Evolutionary conservation across 1,140 invertebrate species (phyloP).

Genomic region (Pseudomyrmex sp.): DNA sequence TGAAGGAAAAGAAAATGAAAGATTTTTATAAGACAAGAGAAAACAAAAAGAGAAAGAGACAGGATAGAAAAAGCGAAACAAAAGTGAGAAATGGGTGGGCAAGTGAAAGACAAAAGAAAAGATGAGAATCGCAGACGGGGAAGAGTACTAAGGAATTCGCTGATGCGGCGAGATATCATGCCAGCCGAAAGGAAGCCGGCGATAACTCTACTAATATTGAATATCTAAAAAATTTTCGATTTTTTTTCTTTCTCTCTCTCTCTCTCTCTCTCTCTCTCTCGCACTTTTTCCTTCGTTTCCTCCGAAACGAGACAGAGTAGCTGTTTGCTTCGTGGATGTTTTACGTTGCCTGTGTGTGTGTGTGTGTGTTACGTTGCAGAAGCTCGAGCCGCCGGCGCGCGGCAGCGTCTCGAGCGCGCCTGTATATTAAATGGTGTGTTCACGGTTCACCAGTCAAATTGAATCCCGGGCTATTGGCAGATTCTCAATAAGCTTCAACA

Average conservation of each 20-base stretch:
- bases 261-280: neutral
- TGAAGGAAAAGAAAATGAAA: neutral
- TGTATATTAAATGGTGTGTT: conserved; percentile 73
- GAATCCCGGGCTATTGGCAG: conserved; percentile 75
- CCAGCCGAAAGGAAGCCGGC: neutral
- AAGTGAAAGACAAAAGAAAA: neutral
- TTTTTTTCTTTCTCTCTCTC: neutral
- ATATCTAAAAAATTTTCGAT: conserved; percentile 8
- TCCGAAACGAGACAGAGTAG: neutral
- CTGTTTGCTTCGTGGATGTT: conserved; percentile 37
- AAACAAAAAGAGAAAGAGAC: neutral
- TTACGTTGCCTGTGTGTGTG: conserved; percentile 32
- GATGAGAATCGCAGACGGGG: no score
- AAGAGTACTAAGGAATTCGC: neutral
- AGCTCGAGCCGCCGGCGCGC: conserved; percentile 14
- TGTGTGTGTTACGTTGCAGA: conserved; percentile 54
- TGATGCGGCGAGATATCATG: neutral
- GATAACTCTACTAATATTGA: conserved; percentile 43
- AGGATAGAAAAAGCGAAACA: neutral
- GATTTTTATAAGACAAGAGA: neutral
- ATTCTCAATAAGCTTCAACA: conserved; percentile 77
- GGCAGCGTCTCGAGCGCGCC: conserved; percentile 11
- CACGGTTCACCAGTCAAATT: conserved; percentile 75
- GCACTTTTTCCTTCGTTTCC: neutral
- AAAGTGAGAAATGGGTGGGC: neutral